Base-by-base conservation (phyloP, 2,888 invertebrate genomes). In the Zhuqinia jingwanae region DNA sequence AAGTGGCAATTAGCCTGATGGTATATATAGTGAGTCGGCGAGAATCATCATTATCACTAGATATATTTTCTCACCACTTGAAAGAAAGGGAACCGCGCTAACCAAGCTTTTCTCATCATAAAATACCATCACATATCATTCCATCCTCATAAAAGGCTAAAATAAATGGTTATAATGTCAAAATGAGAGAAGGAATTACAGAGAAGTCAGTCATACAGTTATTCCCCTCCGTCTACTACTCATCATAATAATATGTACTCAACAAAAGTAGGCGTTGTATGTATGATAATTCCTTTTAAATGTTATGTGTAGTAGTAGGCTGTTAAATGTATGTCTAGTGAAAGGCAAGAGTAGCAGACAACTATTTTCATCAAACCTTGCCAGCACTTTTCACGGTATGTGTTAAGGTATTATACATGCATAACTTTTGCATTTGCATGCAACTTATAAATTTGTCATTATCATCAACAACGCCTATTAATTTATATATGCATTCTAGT, bases 1-100 rank as follows among this genome's bases (percentile, higher is more conserved):
- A 70, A 70, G 47, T 25, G 70, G 50, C 47, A 70, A 70, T 70
- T 70, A 70, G 45, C 70, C 47, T 47, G 6, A 47, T 47, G 50
- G 50, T 30, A 45, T 22, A 68, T 70, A 58, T 58, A 70, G 47
- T 70, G 47, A 70, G 47, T 70, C 70, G 50, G n/a, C n/a, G 22
- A 15, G 50, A 70, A 45, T 45, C 68, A 45, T 45, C 17, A 65
- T 65, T 42, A 63, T 65, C 65, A 36, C 20, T n/a, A n/a, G n/a
- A n/a, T n/a, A n/a, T 36, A 2, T 45, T 45, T 68, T 45, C 63
- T 17, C 17, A 20, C 68, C 68, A 45, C 68, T 68, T 68, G 68
- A 68, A 42, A 45, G 42, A 42, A 65, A 42, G n/a, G n/a, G 20
- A 68, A 22, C 36, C 36, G 36, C 8, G 36, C n/a, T n/a, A 65